Percentiles rank a stretch among this genome's conserved stretches.
phyloP scores from a whole-genome alignment of 1,140 invertebrate genomes.

The Propsilocerus akamusi region DNA sequence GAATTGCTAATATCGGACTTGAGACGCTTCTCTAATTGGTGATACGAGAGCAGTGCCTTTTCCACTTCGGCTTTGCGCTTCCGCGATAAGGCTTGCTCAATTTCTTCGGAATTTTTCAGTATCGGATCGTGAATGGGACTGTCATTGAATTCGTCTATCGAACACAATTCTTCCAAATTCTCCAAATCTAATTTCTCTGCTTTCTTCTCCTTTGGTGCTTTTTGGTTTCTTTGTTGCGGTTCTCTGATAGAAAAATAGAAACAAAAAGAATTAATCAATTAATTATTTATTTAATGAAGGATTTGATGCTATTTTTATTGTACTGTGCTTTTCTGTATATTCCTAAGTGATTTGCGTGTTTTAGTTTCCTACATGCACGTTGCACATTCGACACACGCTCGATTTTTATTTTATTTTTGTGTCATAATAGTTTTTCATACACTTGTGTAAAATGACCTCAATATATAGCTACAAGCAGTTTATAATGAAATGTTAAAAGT shows the following conservation, averaged over 20 bases:
- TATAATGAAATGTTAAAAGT: no score
- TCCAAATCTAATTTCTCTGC: background rate
- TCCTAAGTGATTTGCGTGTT: no score
- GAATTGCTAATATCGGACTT: no score
- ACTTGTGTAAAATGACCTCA: conserved; percentile 2
- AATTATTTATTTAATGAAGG: background rate
- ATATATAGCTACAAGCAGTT: background rate
- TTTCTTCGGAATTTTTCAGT: background rate
- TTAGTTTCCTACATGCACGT: no score
- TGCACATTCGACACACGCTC: background rate
- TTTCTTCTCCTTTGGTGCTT: background rate
- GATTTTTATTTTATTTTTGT: background rate
- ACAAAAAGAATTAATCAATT: background rate
- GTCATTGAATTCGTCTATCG: no score
- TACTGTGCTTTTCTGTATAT: background rate
- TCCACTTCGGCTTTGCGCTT: background rate
- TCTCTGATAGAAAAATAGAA: background rate
- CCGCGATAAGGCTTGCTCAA: background rate
- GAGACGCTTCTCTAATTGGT: background rate
- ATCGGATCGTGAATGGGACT: background rate
- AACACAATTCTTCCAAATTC: background rate
- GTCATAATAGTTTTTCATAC: background rate
- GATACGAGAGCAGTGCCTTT: background rate
- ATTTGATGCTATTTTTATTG: no score
- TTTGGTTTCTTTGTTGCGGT: background rate